Base-by-base conservation (phyloP, 2,797 vertebrate genomes). In the Phoxinus dragarum region DNA sequence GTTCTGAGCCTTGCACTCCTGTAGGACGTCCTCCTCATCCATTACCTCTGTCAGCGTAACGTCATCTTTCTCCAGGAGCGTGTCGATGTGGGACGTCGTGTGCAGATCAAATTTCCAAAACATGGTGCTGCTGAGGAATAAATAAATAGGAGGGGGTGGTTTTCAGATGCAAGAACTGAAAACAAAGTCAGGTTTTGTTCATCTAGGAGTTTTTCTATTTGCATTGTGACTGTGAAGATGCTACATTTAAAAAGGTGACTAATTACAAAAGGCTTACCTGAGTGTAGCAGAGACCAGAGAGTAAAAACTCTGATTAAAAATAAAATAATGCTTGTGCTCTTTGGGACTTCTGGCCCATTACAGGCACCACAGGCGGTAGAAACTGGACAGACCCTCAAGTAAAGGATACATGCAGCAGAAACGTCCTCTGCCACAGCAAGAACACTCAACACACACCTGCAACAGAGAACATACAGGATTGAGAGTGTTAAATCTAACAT, bases 41-140 rank as follows among this genome's bases (percentile, higher is more conserved):
- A 99, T 99, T 81, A 99, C 91, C 89, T 99, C 98, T 56, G 96
- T 97, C 90, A 99, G 94, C 0, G 97, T 99, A 89, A 99, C 98
- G 94, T 99, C 98, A 93, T 99, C 98, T 94, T 97, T 97, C 88
- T 99, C 98, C 84, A 99, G 94, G 92, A 99, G 96, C 0, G 98
- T 99, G 95, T 99, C 98, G 91, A 99, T 98, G 94, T 99, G 98
- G 85, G 98, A 99, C 92, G 98, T 99, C 78, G 98, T 99, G 93
- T 99, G 98, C 88, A 99, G 97, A 94, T 99, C 98, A 94, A 99
- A 99, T 95, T 99, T 99, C 98, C 98, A 99, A 97, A 99, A 99
- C 98, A 99, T 99, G 94, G 94, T 97, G 96, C 86, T 93, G 94
- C 95, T 97, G 90, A 79, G 54, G 82, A 27, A 77, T 67, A 84